Percentiles rank a stretch among this genome's conserved stretches.
These are phyloP conservation scores for Gyps fulvus DNA, from an alignment of 2,113 vertebrate genomes.

Conservation along the genomic window DNA sequence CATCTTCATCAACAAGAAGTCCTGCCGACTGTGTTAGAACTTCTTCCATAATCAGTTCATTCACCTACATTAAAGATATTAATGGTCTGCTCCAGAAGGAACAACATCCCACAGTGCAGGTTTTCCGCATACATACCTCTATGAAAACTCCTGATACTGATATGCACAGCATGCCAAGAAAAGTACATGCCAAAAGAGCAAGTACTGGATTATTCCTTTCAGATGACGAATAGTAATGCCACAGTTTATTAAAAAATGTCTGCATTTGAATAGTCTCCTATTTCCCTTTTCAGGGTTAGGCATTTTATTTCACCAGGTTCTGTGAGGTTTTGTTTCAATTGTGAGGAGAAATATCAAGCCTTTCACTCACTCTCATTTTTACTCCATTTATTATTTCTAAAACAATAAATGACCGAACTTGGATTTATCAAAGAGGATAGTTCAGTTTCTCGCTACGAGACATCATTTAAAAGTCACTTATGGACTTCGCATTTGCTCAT, in stretches of 20 bases:
- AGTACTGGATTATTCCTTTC: neutral
- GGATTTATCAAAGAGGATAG: neutral
- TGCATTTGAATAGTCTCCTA: neutral
- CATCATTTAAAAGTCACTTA: neutral
- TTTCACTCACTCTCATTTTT: neutral
- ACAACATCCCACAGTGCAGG: neutral
- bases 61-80: neutral
- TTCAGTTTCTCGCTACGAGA: neutral
- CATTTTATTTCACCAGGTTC: neutral
- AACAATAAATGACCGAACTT: neutral
- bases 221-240: neutral
- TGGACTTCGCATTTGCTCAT: neutral
- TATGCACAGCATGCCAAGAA: accelerated
- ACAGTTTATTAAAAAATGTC: neutral
- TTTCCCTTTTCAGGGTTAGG: neutral
- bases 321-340: neutral
- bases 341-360: neutral
- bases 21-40: neutral
- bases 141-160: neutral
- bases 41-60: neutral
- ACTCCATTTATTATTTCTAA: neutral
- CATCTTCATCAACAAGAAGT: neutral
- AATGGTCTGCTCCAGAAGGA: neutral
- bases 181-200: neutral
- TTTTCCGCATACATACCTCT: neutral